Evolutionary conservation across 2,113 vertebrate species (phyloP).

Genomic region (Syngnathoides biaculeatus): DNA sequence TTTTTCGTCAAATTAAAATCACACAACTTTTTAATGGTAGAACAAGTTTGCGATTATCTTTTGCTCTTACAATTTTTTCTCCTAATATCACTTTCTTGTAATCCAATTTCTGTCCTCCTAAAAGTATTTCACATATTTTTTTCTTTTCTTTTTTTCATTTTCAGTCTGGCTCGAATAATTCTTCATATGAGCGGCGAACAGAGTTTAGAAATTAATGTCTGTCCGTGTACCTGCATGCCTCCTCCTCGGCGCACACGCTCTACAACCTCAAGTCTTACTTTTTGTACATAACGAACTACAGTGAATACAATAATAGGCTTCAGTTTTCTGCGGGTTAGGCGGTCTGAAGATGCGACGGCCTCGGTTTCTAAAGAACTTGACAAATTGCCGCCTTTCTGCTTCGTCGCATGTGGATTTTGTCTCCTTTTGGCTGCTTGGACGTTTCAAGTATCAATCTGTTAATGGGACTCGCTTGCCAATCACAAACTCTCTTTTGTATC

Average conservation of each 20-base stretch:
- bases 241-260: slow-evolving; percentile 28
- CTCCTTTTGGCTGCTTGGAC: slow-evolving; percentile 17
- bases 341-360: slow-evolving; percentile 18
- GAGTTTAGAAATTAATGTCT: slow-evolving; percentile 36
- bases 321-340: slow-evolving; percentile 31
- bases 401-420: too few species aligned
- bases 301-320: slow-evolving; percentile 26
- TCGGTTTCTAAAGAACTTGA: slow-evolving; percentile 3
- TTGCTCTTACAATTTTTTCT: too few species aligned
- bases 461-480: slow-evolving; percentile 45
- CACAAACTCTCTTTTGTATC: slow-evolving; percentile 41
- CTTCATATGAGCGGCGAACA: too few species aligned
- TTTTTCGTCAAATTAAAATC: too few species aligned
- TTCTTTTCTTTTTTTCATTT: too few species aligned
- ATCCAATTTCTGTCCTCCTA: too few species aligned
- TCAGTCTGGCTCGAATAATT: too few species aligned
- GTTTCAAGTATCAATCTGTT: slow-evolving; percentile 19
- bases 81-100: too few species aligned
- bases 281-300: slow-evolving; percentile 30
- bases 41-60: too few species aligned
- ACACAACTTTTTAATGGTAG: too few species aligned
- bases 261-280: slow-evolving; percentile 30
- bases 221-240: slow-evolving; percentile 61
- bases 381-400: not conserved
- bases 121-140: too few species aligned